Evolutionary conservation across 2,797 vertebrate species (phyloP), one percentile per base, ranked within the genome.

Genomic region (Anas capensis): DNA sequence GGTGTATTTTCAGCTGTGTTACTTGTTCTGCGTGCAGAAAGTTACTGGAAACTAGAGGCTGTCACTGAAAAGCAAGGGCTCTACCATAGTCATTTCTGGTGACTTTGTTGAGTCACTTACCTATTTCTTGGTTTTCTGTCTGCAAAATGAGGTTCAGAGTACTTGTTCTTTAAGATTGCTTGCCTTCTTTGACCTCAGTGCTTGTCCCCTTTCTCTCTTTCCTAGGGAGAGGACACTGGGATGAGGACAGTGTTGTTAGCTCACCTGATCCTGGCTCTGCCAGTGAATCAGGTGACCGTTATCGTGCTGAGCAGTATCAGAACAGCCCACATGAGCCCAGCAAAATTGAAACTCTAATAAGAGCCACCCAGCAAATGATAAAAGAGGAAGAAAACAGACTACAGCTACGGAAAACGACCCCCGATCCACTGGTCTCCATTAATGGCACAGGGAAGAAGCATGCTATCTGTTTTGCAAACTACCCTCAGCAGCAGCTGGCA

Each of bases 331-430:
- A 99, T 4, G 99, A 99, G 93, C 98, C 99, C 92, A 99, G 99
- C 98, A 99, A 99, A 98, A 99, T 99, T 7, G 98, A 99, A 97
- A 99, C 99, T 34, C 98, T 99, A 84, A 99, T 99, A 92, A 98
- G 98, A 96, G 99, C 99, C 36, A 99, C 99, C 3, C 99, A 99
- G 96, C 99, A 99, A 97, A 99, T 99, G 98, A 99, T 99, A 98
- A 99, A 99, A 97, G 99, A 99, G 81, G 99, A 99, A 95, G 99
- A 99, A 96, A 98, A 96, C 95, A 98, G 98, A 53, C 96, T 99
- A 72, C 99, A 99, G 93, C 94, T 98, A 62, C 97, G 97, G 76
- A 99, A 99, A 97, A 96, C 97, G 0, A 97, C 98, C 14, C 98
- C 98, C 17, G 96, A 98, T 68, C 97, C 98, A 5, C 87, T 99